Evolutionary conservation across 1,140 invertebrate species (phyloP).

Genomic region (Caerostris extrusa): DNA sequence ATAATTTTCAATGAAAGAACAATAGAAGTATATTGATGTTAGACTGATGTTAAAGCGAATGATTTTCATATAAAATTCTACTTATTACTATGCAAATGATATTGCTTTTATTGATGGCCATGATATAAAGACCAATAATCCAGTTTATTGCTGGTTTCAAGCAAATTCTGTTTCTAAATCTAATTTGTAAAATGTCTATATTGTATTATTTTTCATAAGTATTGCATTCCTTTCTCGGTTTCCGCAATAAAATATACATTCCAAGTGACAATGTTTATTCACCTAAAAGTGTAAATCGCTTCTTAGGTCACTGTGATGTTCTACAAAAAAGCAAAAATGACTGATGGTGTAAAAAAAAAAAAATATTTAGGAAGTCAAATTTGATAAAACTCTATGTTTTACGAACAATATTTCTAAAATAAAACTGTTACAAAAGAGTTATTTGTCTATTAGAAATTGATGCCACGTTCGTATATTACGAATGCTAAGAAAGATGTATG

Average conservation of each 20-base stretch:
- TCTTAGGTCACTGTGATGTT: conserved; percentile 49
- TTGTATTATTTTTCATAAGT: too few relatives aligned
- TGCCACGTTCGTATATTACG: conserved; percentile 61
- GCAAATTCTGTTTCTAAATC: too few relatives aligned
- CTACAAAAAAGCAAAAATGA: neutral
- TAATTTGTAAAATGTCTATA: too few relatives aligned
- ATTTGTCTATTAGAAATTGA: conserved; percentile 61
- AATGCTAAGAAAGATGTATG: conserved; percentile 56
- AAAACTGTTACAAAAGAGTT: conserved; percentile 43
- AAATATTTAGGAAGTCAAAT: conserved; percentile 26
- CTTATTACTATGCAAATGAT: too few relatives aligned
- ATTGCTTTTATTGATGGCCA: too few relatives aligned
- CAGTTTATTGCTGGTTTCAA: too few relatives aligned
- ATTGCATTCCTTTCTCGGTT: neutral
- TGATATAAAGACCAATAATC: too few relatives aligned
- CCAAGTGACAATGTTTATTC: neutral
- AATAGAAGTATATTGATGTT: too few relatives aligned
- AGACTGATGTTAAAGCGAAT: too few relatives aligned
- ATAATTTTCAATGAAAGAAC: too few relatives aligned
- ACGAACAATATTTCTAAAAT: conserved; percentile 23
- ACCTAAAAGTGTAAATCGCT: neutral
- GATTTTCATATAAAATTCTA: too few relatives aligned
- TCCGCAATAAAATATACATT: neutral
- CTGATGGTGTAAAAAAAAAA: neutral
- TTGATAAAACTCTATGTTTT: conserved; percentile 54